Evolutionary conservation across 2,797 vertebrate species (phyloP), one percentile per base, ranked within the genome.

Genomic region (Stomatorhinus walkeri): DNA sequence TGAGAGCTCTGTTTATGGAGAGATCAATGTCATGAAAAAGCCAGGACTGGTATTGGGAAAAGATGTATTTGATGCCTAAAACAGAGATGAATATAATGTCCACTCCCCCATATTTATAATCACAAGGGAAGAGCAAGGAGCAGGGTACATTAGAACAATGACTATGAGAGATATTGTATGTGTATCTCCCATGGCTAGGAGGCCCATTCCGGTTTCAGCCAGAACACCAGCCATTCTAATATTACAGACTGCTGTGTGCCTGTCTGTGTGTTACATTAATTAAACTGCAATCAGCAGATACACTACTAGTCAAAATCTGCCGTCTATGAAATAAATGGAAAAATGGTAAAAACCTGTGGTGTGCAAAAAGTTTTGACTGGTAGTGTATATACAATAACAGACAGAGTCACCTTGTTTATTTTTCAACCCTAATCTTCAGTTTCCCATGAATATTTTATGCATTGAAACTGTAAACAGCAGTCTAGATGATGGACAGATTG

Each of bases 1-100:
- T 36, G 19, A 32, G 90, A 91, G 79, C 64, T 61, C 90, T 12
- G 81, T 48, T 46, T 48, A 84, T 84, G 43, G 40, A 84, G 43
- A 49, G 81, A 28, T 84, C 19, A 28, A 22, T 48, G 8, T 14
- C 48, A 84, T 43, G 72, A 43, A 43, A n/a, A n/a, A 43, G 72
- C 28, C 16, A 43, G 1, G 72, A 79, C 36, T 79, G 36, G 40
- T n/a, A 40, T 43, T 40, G 72, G 5, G 72, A 79, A 12, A 79
- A 79, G 2, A n/a, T 43, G 16, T 79, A n/a, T 79, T 79, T 79
- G 32, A 79, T 79, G 16, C 36, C 32, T 6, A 79, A 43, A 79
- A 2, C 36, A 79, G 36, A 40, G 72, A 79, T 7, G 72, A 36
- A 79, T n/a, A 19, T 43, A 43, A 79, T 43, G 36, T 43, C 36